Evolutionary conservation across 2,797 vertebrate species (phyloP), one percentile per base, ranked within the genome.

Genomic region (Carduelis carduelis): DNA sequence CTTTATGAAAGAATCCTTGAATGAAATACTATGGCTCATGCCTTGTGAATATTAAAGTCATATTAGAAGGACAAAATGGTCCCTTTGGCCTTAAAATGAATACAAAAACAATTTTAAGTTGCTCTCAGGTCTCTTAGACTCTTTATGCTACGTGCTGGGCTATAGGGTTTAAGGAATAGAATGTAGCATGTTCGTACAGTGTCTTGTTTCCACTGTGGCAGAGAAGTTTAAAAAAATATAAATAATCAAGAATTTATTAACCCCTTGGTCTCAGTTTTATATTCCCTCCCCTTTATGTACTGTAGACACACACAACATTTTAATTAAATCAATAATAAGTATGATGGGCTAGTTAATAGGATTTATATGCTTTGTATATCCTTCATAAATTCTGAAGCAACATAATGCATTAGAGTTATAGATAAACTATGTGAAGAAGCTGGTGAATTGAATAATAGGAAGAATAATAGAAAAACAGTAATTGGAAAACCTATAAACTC

Each of bases 391-490:
- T 96, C 90, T 70, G 90, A 96, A 96, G 92, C 60, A 83, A 83
- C 93, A 61, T 87, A 92, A 89, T 93, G 64, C 63, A 72, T 96
- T 96, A 65, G 75, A 15, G 22, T 92, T 95, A 88, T 68, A 96
- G 95, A 88, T 92, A 93, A 94, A 85, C 97, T 96, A 80, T 96
- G 93, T 89, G 79, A 82, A 96, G 91, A 84, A 96, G 80, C 93
- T 94, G 95, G 72, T 92, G 89, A 96, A 96, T 97, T 95, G 95
- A 97, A 94, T 95, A 96, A 96, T 88, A 93, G 91, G 72, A 97
- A 97, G 94, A 89, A 95, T 97, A 97, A 97, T 96, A 97, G 83
- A 89, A 97, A 98, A 96, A 93, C 89, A 95, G 95, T 97, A 96
- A 96, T 93, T 94, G 94, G 96, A 97, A 97, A 98, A 96, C 89